Base-by-base conservation (phyloP, 92 coral and sea anemone species). In the Actinernus sp. region DNA sequence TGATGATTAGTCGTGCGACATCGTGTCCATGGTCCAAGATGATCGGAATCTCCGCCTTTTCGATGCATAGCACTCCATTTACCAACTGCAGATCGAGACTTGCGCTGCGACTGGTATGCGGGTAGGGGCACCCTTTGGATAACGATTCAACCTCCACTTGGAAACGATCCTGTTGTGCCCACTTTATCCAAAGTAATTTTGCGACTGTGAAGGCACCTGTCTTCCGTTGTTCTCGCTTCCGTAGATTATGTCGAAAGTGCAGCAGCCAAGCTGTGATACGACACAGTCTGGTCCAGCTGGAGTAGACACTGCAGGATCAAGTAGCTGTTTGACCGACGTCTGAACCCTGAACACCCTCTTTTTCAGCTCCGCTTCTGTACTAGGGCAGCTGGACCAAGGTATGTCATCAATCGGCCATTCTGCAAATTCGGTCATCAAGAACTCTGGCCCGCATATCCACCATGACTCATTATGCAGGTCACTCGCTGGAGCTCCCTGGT, bases 361-460 rank as follows among this genome's bases (percentile, higher is more conserved):
- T 26, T 67, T 58, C 2, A 77, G 24, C 31, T 77, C 67, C 6
- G 70, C 63, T 25, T 55, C 23, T 1, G 26, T 52, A 2, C 2
- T 31, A 20, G 46, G 40, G 3, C 45, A 39, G 3, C 10, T 18
- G n/a, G 61, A 1, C 6, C 30, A 0, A 10, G 70, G 54, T 5
- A 54, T 53, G 11, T 65, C 56, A 71, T 61, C 81, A 33, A 77
- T 48, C 29, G 85, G 77, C 85, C 78, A 68, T 16, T 55, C 77
- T 40, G 56, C 18, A 21, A 17, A 23, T 4, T 58, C 51, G 5
- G 37, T 13, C 37, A 19, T 44, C 20, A 78, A 22, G 61, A 78
- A 78, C 43, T 75, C 7, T 14, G 41, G 52, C 23, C 76, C 70
- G 14, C 24, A 31, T 24, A 69, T 69, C 56, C 71, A 69, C 9